Base-by-base conservation (phyloP, 2,113 vertebrate species). In the Piaya cayana region DNA sequence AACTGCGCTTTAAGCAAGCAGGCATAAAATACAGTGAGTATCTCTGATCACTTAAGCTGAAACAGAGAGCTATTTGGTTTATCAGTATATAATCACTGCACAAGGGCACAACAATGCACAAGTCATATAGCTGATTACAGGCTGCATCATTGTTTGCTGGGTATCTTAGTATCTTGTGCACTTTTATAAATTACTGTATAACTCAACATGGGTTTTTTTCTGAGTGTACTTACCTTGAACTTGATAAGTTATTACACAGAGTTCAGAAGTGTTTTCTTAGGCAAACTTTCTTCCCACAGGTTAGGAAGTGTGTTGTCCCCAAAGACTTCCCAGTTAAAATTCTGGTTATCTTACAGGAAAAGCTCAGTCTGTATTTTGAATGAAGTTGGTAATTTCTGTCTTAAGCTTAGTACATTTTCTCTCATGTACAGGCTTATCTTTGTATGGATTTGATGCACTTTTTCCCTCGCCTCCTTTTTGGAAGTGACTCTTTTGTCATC, bases 111-210 rank as follows among this genome's bases (percentile, higher is more conserved):
- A 81, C 34, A 65, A 6, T 65, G 58, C 13, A 4, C 68, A 78
- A 84, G 62, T 25, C 50, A 88, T 90, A 29, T 79, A 93, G 65
- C 65, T 82, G 67, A 69, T 81, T 56, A 81, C 45, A 74, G 49
- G 11, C 52, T 49, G 25, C 58, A 29, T 59, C 14, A 43, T 59
- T 71, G 52, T 84, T 95, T n/a, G 2, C 49, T 82, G 82, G 11
- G 3, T 67, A 34, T 87, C 80, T 77, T 64, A 45, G 10, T 71
- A 23, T 78, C 79, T 75, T 88, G 27, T 76, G 50, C 34, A 75
- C 77, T 85, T 87, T 77, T 42, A 53, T 12, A 58, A 47, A 80
- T 71, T 9, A 3, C 65, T 63, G 37, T 64, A 43, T 37, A 71
- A 21, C 11, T 85, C n/a, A 60, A 12, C 22, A 10, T 49, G 20